Percentiles rank a stretch among this genome's conserved stretches.
phyloP scores from a whole-genome alignment of 2,113 vertebrate genomes.

The Elanus axillaris region DNA sequence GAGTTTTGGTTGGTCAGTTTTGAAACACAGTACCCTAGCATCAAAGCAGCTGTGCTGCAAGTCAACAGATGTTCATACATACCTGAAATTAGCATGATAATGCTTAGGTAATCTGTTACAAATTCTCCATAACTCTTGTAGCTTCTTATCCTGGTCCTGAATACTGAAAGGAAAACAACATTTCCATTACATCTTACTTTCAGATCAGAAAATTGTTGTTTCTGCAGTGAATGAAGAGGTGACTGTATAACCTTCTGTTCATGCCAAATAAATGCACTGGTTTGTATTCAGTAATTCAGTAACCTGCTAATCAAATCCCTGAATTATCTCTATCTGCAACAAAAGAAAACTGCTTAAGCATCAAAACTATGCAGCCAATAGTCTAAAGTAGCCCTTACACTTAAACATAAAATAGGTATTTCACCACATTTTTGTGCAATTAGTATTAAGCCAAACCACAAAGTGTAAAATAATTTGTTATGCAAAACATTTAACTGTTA shows the following conservation, averaged over 20 bases:
- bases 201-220: neutral
- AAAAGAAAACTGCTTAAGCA: neutral
- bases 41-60: neutral
- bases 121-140: constrained; percentile 93
- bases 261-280: neutral
- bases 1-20: neutral
- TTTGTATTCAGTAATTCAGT: neutral
- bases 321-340: neutral
- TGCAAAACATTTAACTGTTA: neutral
- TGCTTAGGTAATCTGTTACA: constrained; percentile 94
- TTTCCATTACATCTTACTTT: neutral
- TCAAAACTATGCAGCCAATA: neutral
- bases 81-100: constrained; percentile 94
- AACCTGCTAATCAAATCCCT: neutral
- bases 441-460: neutral
- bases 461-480: neutral
- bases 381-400: neutral
- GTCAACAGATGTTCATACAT: neutral
- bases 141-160: constrained; percentile 91
- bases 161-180: constrained; percentile 73
- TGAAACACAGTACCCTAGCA: neutral
- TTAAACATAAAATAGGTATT: neutral
- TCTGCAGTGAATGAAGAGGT: neutral
- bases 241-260: neutral
- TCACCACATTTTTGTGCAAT: neutral